Conservation (phyloP, 2,888 invertebrate species). For the Adelphocoris suturalis region DNA sequence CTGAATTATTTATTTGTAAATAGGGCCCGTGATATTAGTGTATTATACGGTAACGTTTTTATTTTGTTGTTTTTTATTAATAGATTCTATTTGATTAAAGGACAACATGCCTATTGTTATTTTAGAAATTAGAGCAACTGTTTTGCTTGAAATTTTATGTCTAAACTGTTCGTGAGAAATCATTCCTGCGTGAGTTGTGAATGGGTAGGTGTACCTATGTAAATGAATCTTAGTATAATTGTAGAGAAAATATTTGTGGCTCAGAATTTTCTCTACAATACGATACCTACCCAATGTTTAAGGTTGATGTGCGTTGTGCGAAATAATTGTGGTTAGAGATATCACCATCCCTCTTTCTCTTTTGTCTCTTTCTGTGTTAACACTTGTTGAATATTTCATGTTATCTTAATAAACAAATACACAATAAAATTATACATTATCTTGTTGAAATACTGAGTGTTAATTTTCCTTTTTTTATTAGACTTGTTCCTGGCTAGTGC, state of each 20-base stretch:
- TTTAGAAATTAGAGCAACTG: not conserved
- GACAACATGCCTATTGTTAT: not conserved
- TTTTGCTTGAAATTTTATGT: slow-evolving; percentile 29
- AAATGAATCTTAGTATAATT: not conserved
- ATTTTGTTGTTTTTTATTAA: not conserved
- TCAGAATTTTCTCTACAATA: slow-evolving; percentile 31
- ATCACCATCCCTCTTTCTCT: not conserved
- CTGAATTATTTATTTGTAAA: slow-evolving; percentile 16
- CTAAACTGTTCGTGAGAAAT: not conserved
- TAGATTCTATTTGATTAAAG: slow-evolving; percentile 1
- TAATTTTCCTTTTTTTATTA: not conserved
- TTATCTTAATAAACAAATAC: slow-evolving; percentile 7
- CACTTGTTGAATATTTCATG: slow-evolving; percentile 46
- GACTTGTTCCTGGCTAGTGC: too few species aligned
- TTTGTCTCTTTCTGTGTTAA: slow-evolving; percentile 14
- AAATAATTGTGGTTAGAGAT: not conserved
- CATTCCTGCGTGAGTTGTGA: not conserved
- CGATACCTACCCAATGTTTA: not conserved
- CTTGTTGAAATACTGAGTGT: not conserved
- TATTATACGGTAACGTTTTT: not conserved
- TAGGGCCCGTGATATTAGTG: slow-evolving; percentile 37
- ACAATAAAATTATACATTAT: slow-evolving; percentile 36
- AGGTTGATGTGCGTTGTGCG: not conserved
- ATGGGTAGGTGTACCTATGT: not conserved
- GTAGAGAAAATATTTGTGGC: slow-evolving; percentile 24